Evolutionary conservation across 2,888 invertebrate species (phyloP).

Genomic region (Dicyrtoma fusca): DNA sequence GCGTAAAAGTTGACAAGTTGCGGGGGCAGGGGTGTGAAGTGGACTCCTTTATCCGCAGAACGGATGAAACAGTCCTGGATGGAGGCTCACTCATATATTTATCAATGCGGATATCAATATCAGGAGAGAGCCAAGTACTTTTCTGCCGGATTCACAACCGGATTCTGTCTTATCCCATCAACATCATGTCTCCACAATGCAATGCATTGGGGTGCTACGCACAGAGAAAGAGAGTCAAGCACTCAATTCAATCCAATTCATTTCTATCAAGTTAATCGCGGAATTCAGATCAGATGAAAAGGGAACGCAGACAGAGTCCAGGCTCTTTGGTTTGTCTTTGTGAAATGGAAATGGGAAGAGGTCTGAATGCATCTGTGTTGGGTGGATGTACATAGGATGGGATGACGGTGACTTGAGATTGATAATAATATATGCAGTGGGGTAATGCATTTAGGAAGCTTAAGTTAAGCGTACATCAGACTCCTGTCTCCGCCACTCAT

Average conservation of each 20-base stretch:
- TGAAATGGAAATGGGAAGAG: no score
- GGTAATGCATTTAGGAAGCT: no score
- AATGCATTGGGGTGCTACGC: not conserved
- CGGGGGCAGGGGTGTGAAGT: not conserved
- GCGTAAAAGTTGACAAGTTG: not conserved
- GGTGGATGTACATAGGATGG: not conserved
- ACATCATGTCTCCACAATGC: no score
- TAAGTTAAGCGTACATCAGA: no score
- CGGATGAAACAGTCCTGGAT: not conserved
- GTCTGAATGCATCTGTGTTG: no score
- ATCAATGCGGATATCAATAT: not conserved
- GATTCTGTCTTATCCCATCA: no score
- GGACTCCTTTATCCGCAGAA: not conserved
- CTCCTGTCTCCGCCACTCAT: conserved; percentile 21
- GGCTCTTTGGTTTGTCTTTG: not conserved
- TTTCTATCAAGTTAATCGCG: conserved; percentile 48
- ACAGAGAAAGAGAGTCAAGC: conserved; percentile 16
- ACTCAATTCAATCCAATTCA: conserved; percentile 46
- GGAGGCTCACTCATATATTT: not conserved
- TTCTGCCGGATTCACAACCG: not conserved
- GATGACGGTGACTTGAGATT: no score
- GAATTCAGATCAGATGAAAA: conserved; percentile 17
- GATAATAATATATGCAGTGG: no score
- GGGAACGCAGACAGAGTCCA: not conserved
- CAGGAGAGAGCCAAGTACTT: not conserved